Conservation (phyloP, 2,113 vertebrate species). For the Phocoena phocoena region DNA sequence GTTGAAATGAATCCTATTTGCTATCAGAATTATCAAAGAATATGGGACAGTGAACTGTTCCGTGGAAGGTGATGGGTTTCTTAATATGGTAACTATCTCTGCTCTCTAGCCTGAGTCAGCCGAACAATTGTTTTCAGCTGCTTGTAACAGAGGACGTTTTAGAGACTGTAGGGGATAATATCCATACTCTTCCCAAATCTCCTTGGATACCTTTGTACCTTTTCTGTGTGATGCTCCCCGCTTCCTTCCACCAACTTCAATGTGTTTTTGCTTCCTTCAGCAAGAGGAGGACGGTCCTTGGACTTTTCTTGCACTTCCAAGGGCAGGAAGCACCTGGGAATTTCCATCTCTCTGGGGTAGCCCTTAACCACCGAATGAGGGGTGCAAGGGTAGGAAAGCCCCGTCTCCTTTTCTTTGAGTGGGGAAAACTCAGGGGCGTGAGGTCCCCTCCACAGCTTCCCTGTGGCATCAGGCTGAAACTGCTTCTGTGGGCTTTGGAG, state of each 20-base stretch:
- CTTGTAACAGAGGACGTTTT: neutral
- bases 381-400: neutral
- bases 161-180: neutral
- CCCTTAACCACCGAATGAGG: neutral
- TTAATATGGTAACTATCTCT: neutral
- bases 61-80: neutral
- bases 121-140: neutral
- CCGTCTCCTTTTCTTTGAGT: neutral
- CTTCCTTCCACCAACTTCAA: neutral
- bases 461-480: neutral
- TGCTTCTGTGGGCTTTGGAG: neutral
- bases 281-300: neutral
- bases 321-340: neutral
- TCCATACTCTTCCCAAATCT: neutral
- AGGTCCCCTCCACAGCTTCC: neutral
- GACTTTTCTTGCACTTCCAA: neutral
- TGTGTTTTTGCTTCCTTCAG: neutral
- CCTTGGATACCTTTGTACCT: neutral
- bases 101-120: neutral
- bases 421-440: neutral
- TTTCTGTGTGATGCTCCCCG: rapidly evolving
- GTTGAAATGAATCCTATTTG: neutral
- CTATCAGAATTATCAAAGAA: neutral
- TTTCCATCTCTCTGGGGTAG: neutral
- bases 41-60: neutral